These are phyloP conservation scores for Saiga tatarica DNA, from an alignment of 2,113 vertebrate genomes.

Conservation along the genomic window DNA sequence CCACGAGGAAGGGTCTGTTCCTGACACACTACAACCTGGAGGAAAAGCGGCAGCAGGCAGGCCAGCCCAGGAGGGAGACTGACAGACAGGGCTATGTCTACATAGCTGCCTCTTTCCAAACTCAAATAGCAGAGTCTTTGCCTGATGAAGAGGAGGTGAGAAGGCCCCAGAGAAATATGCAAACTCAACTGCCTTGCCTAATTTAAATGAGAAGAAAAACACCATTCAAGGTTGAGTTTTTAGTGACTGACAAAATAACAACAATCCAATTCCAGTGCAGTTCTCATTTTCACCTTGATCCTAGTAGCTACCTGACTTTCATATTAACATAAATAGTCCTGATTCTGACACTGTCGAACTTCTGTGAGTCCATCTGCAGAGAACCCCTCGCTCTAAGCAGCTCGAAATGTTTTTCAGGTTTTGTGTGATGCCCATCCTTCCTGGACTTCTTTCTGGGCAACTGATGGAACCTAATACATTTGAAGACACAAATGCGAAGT, in stretches of 20 bases:
- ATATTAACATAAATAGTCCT: background rate
- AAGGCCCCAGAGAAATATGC: background rate
- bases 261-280: background rate
- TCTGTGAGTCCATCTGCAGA: background rate
- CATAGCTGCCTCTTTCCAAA: background rate
- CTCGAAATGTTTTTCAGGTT: background rate
- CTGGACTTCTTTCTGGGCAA: background rate
- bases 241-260: background rate
- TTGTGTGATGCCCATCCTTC: background rate
- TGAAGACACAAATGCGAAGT: background rate
- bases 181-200: background rate
- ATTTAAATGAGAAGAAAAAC: background rate
- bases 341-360: background rate
- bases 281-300: background rate
- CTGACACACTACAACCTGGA: background rate
- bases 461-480: background rate
- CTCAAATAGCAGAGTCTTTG: background rate
- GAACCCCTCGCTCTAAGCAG: background rate
- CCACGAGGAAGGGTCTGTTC: background rate
- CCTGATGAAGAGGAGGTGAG: background rate
- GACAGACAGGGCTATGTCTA: background rate
- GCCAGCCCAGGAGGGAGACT: background rate
- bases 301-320: background rate
- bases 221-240: background rate
- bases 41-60: background rate